Conservation (phyloP, 2,888 invertebrate genomes). For the Erannis defoliaria region DNA sequence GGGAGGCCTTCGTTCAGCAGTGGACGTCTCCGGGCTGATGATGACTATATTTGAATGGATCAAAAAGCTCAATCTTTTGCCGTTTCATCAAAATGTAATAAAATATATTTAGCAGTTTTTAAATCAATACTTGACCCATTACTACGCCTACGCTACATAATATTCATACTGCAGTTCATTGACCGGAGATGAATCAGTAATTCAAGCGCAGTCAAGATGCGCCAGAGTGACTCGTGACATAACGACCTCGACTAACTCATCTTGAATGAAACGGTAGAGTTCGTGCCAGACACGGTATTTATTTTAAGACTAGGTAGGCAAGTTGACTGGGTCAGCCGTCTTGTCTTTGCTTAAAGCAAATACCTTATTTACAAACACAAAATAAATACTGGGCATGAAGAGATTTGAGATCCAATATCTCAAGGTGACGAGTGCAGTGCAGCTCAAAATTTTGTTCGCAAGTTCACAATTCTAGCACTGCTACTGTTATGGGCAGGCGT, state of each 20-base stretch:
- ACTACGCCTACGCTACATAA: conserved; percentile 18
- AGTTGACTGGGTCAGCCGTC: not conserved
- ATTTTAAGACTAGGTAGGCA: not conserved
- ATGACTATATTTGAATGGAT: too few relatives aligned
- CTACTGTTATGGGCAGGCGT: too few relatives aligned
- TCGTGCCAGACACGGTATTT: conserved; percentile 11
- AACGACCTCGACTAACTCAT: conserved; percentile 33
- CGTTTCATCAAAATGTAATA: not conserved
- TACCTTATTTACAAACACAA: not conserved
- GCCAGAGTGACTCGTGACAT: conserved; percentile 53
- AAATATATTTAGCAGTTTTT: not conserved
- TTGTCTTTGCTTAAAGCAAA: not conserved
- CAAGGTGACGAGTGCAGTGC: too few relatives aligned
- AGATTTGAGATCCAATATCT: too few relatives aligned
- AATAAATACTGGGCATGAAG: too few relatives aligned
- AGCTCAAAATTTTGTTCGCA: too few relatives aligned
- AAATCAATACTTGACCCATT: conserved; percentile 1
- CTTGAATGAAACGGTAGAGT: conserved; percentile 25
- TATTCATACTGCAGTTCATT: conserved; percentile 39
- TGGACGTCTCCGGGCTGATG: too few relatives aligned
- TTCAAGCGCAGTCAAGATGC: conserved; percentile 53
- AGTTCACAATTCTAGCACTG: too few relatives aligned
- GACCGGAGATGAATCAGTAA: conserved; percentile 43
- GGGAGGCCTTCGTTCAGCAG: too few relatives aligned
- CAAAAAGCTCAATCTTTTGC: too few relatives aligned